Percentiles rank a stretch among this genome's conserved stretches.
Conservation (phyloP, 2,113 vertebrate species). For the Speoplatyrhinus poulsoni region DNA sequence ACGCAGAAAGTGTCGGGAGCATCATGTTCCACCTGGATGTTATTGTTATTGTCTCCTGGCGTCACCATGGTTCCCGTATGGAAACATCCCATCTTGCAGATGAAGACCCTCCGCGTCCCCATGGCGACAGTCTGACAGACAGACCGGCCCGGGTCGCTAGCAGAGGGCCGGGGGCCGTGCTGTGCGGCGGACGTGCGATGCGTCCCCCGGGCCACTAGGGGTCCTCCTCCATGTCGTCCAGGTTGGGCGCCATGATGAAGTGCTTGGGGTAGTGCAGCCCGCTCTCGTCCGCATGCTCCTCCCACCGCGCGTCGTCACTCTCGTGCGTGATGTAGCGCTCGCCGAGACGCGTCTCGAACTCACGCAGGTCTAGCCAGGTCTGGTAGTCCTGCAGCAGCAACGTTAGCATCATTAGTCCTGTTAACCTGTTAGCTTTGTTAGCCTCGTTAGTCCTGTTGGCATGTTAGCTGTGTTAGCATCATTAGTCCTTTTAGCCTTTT, state of each 20-base stretch:
- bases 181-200: neutral
- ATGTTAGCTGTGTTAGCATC: neutral
- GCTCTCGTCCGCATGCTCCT: constrained; percentile 82
- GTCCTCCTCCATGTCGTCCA: constrained; percentile 85
- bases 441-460: neutral
- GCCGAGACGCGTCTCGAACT: constrained; percentile 87
- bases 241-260: constrained; percentile 90
- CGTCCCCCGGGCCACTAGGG: neutral
- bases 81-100: neutral
- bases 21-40: constrained; percentile 6
- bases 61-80: neutral
- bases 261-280: constrained; percentile 84
- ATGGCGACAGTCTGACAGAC: no score
- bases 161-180: neutral
- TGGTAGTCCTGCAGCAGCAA: constrained; percentile 84
- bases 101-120: no score
- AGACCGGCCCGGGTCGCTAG: neutral
- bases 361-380: constrained; percentile 88
- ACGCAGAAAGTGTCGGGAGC: constrained; percentile 22
- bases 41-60: neutral
- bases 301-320: constrained; percentile 89
- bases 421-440: neutral
- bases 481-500: neutral
- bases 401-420: neutral
- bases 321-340: constrained; percentile 90